Percentiles rank a stretch among this genome's conserved stretches.
phyloP scores from a whole-genome alignment of 2,113 vertebrate species.

The Mugil cephalus region DNA sequence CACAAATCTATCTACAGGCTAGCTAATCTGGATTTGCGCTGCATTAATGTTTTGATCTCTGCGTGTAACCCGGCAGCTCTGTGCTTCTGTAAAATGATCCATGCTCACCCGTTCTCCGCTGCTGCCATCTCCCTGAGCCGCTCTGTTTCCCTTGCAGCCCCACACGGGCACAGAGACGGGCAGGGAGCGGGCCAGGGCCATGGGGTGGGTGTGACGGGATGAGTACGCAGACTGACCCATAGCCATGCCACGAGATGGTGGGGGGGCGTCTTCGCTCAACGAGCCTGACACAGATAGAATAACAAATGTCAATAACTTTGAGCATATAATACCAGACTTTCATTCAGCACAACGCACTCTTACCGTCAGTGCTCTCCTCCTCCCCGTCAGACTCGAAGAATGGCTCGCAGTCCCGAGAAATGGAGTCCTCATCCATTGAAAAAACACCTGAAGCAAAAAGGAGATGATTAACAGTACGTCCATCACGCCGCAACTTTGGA shows the following conservation, averaged over 20 bases:
- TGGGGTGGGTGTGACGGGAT: slow-evolving; percentile 77
- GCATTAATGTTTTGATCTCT: neutral
- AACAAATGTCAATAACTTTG: no score
- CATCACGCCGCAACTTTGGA: neutral
- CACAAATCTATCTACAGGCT: no score
- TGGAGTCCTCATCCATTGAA: slow-evolving; percentile 93
- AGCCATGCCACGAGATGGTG: slow-evolving; percentile 78
- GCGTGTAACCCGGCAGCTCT: neutral
- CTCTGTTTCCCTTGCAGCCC: slow-evolving; percentile 86
- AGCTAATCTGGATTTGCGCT: neutral
- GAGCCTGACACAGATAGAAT: slow-evolving; percentile 68
- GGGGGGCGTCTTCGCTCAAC: slow-evolving; percentile 89
- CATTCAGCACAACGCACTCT: slow-evolving; percentile 3
- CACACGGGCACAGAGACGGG: slow-evolving; percentile 92
- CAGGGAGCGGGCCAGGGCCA: slow-evolving; percentile 88
- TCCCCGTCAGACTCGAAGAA: slow-evolving; percentile 90
- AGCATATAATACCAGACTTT: neutral
- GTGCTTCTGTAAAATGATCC: neutral
- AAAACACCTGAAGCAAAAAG: slow-evolving; percentile 86
- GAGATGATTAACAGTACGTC: rapidly evolving
- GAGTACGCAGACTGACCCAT: slow-evolving; percentile 71
- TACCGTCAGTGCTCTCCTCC: slow-evolving; percentile 89
- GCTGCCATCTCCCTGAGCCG: slow-evolving; percentile 83
- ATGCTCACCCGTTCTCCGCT: slow-evolving; percentile 83
- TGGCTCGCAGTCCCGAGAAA: slow-evolving; percentile 89